A percentile compares a stretch with the other conserved stretches of the same genome.
Evolutionary conservation across 2,888 invertebrate genomes (phyloP).

Genomic region (Laspeyria flexula): DNA sequence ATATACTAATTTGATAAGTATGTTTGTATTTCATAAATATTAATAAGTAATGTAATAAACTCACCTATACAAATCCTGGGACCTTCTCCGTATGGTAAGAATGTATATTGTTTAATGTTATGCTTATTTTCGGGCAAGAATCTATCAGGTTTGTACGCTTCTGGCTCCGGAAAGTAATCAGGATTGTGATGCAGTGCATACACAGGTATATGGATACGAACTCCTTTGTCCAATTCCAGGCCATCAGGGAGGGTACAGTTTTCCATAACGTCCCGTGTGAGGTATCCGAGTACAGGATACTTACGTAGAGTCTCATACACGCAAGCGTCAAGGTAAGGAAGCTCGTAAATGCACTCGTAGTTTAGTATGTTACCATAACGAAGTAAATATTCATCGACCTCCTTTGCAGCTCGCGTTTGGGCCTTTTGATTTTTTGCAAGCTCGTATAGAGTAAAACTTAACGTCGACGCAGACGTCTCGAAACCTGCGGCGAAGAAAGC

Average conservation of each 20-base stretch:
- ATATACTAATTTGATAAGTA: too few relatives aligned
- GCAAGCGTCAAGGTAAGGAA: slow-evolving; percentile 62
- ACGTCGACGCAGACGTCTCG: slow-evolving; percentile 60
- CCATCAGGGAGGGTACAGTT: slow-evolving; percentile 33
- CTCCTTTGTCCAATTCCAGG: slow-evolving; percentile 31
- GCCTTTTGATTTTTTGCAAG: slow-evolving; percentile 54
- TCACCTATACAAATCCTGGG: slow-evolving; percentile 54
- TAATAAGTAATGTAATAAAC: not conserved
- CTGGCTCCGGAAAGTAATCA: slow-evolving; percentile 53
- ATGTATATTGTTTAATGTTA: slow-evolving; percentile 48
- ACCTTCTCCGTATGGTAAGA: slow-evolving; percentile 59
- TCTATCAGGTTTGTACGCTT: slow-evolving; percentile 52
- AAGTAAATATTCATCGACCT: slow-evolving; percentile 57
- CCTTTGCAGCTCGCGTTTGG: slow-evolving; percentile 48
- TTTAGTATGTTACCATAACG: slow-evolving; percentile 41
- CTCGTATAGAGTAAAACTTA: slow-evolving; percentile 57
- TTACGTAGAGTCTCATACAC: slow-evolving; percentile 59
- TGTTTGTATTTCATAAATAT: not conserved
- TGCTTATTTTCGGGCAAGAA: slow-evolving; percentile 49
- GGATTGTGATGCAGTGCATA: slow-evolving; percentile 51
- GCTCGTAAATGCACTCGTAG: slow-evolving; percentile 58
- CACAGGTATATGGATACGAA: slow-evolving; percentile 54
- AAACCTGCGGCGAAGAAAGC: slow-evolving; percentile 74
- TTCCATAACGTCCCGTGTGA: slow-evolving; percentile 59
- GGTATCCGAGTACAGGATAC: slow-evolving; percentile 57